These are phyloP conservation scores for Sardina pilchardus DNA, from an alignment of 2,113 vertebrate species.

Conservation along the genomic window DNA sequence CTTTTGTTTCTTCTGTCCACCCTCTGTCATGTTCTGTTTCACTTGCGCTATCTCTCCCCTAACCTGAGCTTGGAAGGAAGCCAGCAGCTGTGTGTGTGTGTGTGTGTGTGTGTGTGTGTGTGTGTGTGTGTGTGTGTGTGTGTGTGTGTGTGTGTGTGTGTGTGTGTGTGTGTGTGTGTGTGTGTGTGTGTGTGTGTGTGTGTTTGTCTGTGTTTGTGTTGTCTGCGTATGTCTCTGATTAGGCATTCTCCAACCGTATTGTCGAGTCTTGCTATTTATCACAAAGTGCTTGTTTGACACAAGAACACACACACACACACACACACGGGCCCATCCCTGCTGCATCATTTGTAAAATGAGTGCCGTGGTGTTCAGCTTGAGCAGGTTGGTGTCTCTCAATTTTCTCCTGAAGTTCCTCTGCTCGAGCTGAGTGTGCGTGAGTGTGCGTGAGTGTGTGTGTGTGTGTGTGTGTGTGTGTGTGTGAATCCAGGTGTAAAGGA, in stretches of 20 bases:
- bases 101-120: background rate
- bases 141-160: conserved; percentile 22
- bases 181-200: conserved; percentile 17
- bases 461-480: background rate
- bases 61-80: conserved; percentile 26
- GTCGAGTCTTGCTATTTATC: conserved; percentile 23
- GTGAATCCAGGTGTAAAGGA: background rate
- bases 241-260: background rate
- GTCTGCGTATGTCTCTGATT: conserved; percentile 10
- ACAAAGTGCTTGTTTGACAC: background rate
- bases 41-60: background rate
- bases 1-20: background rate
- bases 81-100: conserved; percentile 15
- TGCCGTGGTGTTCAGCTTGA: conserved; percentile 8
- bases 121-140: conserved; percentile 18
- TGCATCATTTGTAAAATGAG: conserved; percentile 13
- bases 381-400: background rate
- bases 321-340: background rate
- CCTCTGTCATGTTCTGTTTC: background rate
- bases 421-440: background rate
- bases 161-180: background rate
- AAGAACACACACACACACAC: background rate
- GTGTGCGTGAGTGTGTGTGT: background rate
- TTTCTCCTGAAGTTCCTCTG: background rate
- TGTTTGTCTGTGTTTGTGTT: conserved; percentile 10